Percentiles rank a stretch among this genome's conserved stretches.
phyloP scores from a whole-genome alignment of 2,888 invertebrate species.

The Polyommatus iphigenia region DNA sequence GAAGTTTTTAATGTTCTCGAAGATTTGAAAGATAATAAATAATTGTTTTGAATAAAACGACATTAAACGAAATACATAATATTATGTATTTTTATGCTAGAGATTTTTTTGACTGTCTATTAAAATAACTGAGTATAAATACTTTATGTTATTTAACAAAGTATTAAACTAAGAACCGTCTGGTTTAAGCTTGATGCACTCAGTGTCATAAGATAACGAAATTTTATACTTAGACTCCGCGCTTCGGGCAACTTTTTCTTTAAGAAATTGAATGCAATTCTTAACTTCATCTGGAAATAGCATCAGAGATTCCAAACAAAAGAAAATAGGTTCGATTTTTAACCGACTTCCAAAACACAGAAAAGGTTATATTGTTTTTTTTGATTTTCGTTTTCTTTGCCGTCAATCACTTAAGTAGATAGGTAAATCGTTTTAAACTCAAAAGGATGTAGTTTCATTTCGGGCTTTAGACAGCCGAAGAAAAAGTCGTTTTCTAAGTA shows the following conservation, averaged over 20 bases:
- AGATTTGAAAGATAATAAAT: neutral
- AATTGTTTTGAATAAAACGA: too few species aligned
- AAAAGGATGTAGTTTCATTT: too few species aligned
- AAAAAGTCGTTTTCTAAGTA: too few species aligned
- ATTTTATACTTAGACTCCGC: neutral
- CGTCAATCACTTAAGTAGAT: too few species aligned
- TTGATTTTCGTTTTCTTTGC: neutral
- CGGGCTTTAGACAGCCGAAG: too few species aligned
- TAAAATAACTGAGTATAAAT: neutral
- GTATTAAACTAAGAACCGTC: neutral
- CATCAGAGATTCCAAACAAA: neutral
- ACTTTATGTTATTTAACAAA: neutral
- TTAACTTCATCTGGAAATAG: neutral
- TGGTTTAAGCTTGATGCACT: neutral
- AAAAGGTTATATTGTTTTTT: neutral
- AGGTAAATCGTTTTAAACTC: too few species aligned
- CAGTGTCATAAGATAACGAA: slow-evolving; percentile 14
- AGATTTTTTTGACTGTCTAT: neutral
- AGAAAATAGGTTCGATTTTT: neutral
- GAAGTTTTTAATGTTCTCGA: neutral
- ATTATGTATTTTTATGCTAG: neutral
- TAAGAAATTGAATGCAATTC: slow-evolving; percentile 1
- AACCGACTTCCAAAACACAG: neutral
- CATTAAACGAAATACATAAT: too few species aligned
- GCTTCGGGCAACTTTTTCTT: neutral